phyloP scores from a whole-genome alignment of 2,888 invertebrate genomes.

The Pristionchus mayeri region DNA sequence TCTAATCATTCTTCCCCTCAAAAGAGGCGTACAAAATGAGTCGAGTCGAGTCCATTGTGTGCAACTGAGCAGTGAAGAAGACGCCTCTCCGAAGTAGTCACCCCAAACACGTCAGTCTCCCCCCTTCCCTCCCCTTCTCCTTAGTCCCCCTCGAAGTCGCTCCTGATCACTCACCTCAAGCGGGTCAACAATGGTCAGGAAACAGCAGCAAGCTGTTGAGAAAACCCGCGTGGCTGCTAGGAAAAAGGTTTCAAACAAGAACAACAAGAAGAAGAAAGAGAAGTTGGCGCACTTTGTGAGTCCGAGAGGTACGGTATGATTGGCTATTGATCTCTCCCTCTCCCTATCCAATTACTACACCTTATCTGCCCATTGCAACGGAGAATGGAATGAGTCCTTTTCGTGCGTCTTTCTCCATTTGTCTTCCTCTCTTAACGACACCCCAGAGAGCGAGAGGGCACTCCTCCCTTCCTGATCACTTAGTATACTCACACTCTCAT shows the following conservation, averaged over 20 bases:
- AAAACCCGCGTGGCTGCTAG: not conserved
- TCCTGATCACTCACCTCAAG: not conserved
- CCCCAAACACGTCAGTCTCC: slow-evolving; percentile 9
- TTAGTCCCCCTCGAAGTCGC: not conserved
- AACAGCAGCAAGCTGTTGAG: not conserved
- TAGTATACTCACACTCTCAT: slow-evolving; percentile 39
- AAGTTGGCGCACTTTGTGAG: slow-evolving; percentile 39
- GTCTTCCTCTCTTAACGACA: slow-evolving; percentile 33
- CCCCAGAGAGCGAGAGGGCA: slow-evolving; percentile 31
- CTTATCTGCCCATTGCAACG: not conserved
- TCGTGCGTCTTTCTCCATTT: not conserved
- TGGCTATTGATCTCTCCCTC: slow-evolving; percentile 1
- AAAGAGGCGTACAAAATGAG: slow-evolving; percentile 42
- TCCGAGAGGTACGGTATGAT: slow-evolving; percentile 39
- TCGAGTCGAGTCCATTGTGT: slow-evolving; percentile 26
- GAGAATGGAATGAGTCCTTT: slow-evolving; percentile 40
- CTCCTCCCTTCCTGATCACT: slow-evolving; percentile 35
- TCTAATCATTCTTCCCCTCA: slow-evolving; percentile 35
- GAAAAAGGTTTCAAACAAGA: not conserved
- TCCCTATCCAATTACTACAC: slow-evolving; percentile 8
- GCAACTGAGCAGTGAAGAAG: slow-evolving; percentile 23
- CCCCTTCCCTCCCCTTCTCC: not conserved
- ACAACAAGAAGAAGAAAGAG: slow-evolving; percentile 26
- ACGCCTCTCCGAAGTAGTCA: slow-evolving; percentile 24
- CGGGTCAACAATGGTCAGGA: not conserved